Evolutionary conservation across 1,140 invertebrate genomes (phyloP), one percentile per base, ranked within the genome.

Genomic region (Penaeus chinensis): DNA sequence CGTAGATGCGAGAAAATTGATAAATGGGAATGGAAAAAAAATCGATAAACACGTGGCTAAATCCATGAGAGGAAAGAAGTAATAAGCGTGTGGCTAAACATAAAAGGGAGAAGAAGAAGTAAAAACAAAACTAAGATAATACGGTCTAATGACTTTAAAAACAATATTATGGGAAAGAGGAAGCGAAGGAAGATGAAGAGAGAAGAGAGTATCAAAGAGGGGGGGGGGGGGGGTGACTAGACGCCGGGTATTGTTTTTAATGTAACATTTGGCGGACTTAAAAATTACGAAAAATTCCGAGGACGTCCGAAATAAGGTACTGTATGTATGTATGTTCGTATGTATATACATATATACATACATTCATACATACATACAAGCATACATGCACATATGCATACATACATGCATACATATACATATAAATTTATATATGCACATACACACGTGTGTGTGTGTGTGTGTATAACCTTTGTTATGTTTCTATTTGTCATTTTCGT

Each of bases 371-470:
- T n/a, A 74, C n/a, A 74, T n/a, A 74, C n/a, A 74, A 2, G 27
- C n/a, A 74, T 27, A 71, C 24, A 81, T 63, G 63, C 11, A 63
- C 19, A 63, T 61, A 63, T 61, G 32, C 0, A 81, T 61, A 63
- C 11, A 81, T 61, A 61, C 0, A 82, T 24, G 65, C 11, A 82
- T 65, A 82, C 11, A 82, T 65, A 63, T 4, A 82, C 3, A 82
- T 82, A 81, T 81, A 81, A 62, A 81, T 81, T 62, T 81, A 81
- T 81, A 81, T 81, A 80, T 80, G 54, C 54, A 60, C 24, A 81
- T 81, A 81, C 24, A 81, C 61, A 24, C 11, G 20, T 24, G 8
- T 8, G 8, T 24, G 27, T 62, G 11, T n/a, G 32, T 27, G 60
- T 81, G 60, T 81, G 22, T 77, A 77, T 77, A 4, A 24, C n/a